Percentiles rank a stretch among this genome's conserved stretches.
These are phyloP conservation scores for Cremastinae sp. DNA, from an alignment of 2,888 invertebrate species.

Conservation along the genomic window DNA sequence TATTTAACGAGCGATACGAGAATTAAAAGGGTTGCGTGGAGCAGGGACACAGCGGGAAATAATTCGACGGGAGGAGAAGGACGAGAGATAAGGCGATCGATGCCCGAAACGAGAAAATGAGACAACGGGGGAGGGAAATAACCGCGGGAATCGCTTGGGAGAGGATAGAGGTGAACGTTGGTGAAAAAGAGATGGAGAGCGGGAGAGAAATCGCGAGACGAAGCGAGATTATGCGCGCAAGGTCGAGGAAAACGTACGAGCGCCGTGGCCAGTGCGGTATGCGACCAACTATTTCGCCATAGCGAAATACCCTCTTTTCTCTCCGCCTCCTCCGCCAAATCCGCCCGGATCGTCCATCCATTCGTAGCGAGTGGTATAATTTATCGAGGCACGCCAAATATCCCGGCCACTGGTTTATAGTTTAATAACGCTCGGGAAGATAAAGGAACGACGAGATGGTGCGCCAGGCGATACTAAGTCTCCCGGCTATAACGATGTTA, in stretches of 20 bases:
- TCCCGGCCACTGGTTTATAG: slow-evolving; percentile 69
- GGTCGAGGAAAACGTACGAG: slow-evolving; percentile 38
- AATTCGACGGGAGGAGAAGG: slow-evolving; percentile 29
- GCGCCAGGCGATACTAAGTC: slow-evolving; percentile 49
- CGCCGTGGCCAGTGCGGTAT: slow-evolving; percentile 64
- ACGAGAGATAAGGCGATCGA: slow-evolving; percentile 9
- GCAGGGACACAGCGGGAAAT: slow-evolving; percentile 26
- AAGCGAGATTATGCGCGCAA: slow-evolving; percentile 12
- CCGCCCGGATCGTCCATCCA: slow-evolving; percentile 59
- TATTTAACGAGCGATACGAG: slow-evolving; percentile 69
- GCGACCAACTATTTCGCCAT: slow-evolving; percentile 70
- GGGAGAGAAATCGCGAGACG: slow-evolving; percentile 27
- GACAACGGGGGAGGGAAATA: slow-evolving; percentile 36
- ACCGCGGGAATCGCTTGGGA: slow-evolving; percentile 19
- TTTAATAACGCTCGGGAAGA: slow-evolving; percentile 70
- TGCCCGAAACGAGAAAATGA: slow-evolving; percentile 59
- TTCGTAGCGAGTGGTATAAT: slow-evolving; percentile 68
- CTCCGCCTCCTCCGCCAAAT: slow-evolving; percentile 25
- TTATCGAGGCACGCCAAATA: slow-evolving; percentile 73
- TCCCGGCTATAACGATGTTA: slow-evolving; percentile 43
- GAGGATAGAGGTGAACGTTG: slow-evolving; percentile 9
- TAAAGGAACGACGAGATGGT: slow-evolving; percentile 14
- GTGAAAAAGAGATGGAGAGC: slow-evolving; percentile 26
- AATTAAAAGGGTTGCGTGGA: slow-evolving; percentile 37
- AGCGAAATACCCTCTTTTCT: slow-evolving; percentile 63